Evolutionary conservation across 2,113 vertebrate species (phyloP).

Genomic region (Albula glossodonta): DNA sequence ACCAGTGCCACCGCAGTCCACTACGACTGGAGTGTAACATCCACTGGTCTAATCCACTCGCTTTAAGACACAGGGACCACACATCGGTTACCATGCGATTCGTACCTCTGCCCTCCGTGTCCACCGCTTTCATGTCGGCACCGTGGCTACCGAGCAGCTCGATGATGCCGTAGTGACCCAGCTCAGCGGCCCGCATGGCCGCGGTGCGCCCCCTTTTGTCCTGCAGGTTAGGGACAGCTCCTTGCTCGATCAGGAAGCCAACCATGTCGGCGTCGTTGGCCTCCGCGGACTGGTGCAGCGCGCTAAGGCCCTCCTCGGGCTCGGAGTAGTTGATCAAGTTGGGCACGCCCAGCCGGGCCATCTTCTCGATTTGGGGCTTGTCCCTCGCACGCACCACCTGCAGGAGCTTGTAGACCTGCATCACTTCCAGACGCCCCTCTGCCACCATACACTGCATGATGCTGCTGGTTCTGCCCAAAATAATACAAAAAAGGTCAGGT

Average conservation of each 20-base stretch:
- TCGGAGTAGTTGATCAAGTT: slow-evolving; percentile 86
- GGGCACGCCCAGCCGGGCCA: slow-evolving; percentile 73
- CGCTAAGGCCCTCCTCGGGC: slow-evolving; percentile 73
- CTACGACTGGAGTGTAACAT: no score
- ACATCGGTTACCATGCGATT: no score
- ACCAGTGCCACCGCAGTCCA: no score
- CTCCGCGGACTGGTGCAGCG: slow-evolving; percentile 77
- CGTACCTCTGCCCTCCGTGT: slow-evolving; percentile 79
- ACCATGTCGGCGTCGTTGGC: slow-evolving; percentile 81
- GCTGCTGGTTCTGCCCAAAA: not conserved
- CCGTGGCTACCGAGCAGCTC: slow-evolving; percentile 72
- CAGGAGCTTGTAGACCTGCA: slow-evolving; percentile 88
- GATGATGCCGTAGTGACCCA: slow-evolving; percentile 77
- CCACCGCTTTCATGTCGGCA: slow-evolving; percentile 78
- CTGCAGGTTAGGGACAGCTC: slow-evolving; percentile 78
- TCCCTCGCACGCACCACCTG: slow-evolving; percentile 78
- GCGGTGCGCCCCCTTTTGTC: slow-evolving; percentile 80
- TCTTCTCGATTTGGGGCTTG: slow-evolving; percentile 76
- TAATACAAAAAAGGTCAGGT: not conserved
- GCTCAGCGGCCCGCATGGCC: slow-evolving; percentile 82
- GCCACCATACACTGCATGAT: slow-evolving; percentile 53
- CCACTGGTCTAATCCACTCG: no score
- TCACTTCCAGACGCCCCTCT: slow-evolving; percentile 71
- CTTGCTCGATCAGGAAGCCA: slow-evolving; percentile 75
- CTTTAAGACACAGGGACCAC: no score